Percentiles rank a stretch among this genome's conserved stretches.
Evolutionary conservation across 2,888 invertebrate species (phyloP).

Genomic region (Tetragnatha montana): DNA sequence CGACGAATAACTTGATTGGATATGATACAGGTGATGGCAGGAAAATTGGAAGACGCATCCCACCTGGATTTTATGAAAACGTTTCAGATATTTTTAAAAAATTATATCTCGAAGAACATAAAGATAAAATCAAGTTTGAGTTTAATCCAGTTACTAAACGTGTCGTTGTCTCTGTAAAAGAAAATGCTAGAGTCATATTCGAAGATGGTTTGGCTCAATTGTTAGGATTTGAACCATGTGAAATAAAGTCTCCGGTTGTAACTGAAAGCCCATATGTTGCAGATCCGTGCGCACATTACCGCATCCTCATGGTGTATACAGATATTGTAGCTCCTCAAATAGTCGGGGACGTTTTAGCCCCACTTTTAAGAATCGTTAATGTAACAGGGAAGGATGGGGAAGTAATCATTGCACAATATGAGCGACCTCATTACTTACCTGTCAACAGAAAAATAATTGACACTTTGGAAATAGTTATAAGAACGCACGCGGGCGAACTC

Average conservation of each 20-base stretch:
- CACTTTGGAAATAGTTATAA: constrained; percentile 59
- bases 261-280: constrained; percentile 12
- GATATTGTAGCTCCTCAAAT: constrained; percentile 72
- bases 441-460: constrained; percentile 37
- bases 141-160: constrained; percentile 11
- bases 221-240: background rate
- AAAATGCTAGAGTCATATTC: background rate
- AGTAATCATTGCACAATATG: background rate
- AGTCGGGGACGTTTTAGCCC: constrained; percentile 73
- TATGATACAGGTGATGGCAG: constrained; percentile 1
- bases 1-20: constrained; percentile 13
- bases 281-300: constrained; percentile 5
- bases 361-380: constrained; percentile 73
- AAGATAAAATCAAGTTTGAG: background rate
- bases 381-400: constrained; percentile 48
- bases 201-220: background rate
- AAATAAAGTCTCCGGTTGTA: background rate
- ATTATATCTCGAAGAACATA: background rate
- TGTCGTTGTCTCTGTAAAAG: background rate
- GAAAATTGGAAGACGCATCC: background rate
- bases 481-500: constrained; percentile 22
- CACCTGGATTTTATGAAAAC: constrained; percentile 45
- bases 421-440: constrained; percentile 39
- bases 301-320: constrained; percentile 71
- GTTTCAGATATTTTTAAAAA: constrained; percentile 32